A percentile compares a stretch with the other conserved stretches of the same genome.
Evolutionary conservation across 64 coral and sea anemone species (phyloP).

Genomic region (Dendrophyllia cribrosa): DNA sequence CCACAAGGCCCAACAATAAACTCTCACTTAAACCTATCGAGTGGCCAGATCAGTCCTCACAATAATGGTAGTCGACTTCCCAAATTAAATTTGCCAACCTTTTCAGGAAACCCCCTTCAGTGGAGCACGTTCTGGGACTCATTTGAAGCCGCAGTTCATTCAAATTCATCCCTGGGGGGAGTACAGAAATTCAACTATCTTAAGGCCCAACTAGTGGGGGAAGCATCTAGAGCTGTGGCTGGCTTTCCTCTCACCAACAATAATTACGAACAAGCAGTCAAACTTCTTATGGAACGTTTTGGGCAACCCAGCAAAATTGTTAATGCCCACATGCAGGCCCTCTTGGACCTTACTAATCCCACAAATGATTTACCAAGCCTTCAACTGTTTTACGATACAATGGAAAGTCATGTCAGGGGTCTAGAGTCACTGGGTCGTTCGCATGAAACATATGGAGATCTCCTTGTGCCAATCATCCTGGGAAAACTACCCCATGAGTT

Average conservation of each 20-base stretch:
- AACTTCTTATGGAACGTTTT: constrained; percentile 53
- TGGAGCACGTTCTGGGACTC: constrained; percentile 60
- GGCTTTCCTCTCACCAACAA: constrained; percentile 56
- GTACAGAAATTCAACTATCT: constrained; percentile 73
- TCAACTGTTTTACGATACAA: constrained; percentile 46
- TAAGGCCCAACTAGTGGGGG: constrained; percentile 51
- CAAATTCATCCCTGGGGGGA: constrained; percentile 17
- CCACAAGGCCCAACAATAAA: background rate
- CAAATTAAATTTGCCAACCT: constrained; percentile 32
- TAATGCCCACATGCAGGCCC: constrained; percentile 64
- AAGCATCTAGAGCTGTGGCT: constrained; percentile 36
- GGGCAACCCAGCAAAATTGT: constrained; percentile 67
- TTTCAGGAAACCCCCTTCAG: constrained; percentile 47
- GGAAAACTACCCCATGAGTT: constrained; percentile 63
- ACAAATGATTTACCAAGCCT: constrained; percentile 51
- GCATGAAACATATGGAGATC: constrained; percentile 60
- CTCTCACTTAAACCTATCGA: background rate
- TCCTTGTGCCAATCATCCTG: constrained; percentile 58
- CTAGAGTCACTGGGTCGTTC: constrained; percentile 50
- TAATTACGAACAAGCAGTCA: constrained; percentile 63
- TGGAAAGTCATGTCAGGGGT: constrained; percentile 67
- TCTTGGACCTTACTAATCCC: constrained; percentile 48
- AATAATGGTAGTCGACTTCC: background rate
- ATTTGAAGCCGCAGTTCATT: constrained; percentile 67
- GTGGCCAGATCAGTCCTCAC: background rate